phyloP scores from a whole-genome alignment of 2,113 vertebrate species.

The Corythornis madagascariensis region DNA sequence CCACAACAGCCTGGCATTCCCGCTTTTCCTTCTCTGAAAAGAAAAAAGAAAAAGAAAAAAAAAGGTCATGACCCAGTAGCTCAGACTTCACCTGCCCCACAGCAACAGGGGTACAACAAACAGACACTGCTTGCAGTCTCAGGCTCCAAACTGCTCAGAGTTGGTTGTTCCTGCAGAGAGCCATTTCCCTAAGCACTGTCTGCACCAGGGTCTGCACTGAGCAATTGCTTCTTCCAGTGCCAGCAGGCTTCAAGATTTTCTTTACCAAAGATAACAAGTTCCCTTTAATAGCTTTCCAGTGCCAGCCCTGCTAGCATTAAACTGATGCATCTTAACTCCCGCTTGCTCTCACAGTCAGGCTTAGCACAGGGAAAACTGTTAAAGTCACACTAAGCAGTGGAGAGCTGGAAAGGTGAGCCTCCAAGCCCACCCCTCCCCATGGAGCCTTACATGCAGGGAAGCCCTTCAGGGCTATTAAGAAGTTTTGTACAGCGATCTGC shows the following conservation, averaged over 20 bases:
- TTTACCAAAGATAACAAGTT: slow-evolving; percentile 48
- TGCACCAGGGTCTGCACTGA: slow-evolving; percentile 4
- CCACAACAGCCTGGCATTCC: slow-evolving; percentile 81
- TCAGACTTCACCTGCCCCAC: neutral
- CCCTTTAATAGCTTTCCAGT: slow-evolving; percentile 43
- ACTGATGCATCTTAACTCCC: slow-evolving; percentile 45
- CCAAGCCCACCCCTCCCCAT: neutral
- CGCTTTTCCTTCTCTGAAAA: slow-evolving; percentile 86
- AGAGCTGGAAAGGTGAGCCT: neutral
- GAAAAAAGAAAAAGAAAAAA: neutral
- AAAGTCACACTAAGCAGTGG: neutral
- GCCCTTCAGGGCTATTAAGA: accelerated
- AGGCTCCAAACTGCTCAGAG: neutral
- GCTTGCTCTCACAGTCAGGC: neutral
- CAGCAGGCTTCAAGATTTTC: slow-evolving; percentile 45
- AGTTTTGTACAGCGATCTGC: neutral
- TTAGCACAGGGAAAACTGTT: neutral
- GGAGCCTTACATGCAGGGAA: accelerated
- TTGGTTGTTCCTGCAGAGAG: neutral
- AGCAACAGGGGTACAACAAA: neutral
- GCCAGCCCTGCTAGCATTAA: slow-evolving; percentile 35
- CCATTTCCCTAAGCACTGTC: slow-evolving; percentile 12
- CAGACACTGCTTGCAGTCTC: neutral
- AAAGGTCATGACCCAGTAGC: neutral
- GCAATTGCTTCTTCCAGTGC: slow-evolving; percentile 1